Conservation (phyloP, 2,113 vertebrate genomes). For the Hystrix cristata region DNA sequence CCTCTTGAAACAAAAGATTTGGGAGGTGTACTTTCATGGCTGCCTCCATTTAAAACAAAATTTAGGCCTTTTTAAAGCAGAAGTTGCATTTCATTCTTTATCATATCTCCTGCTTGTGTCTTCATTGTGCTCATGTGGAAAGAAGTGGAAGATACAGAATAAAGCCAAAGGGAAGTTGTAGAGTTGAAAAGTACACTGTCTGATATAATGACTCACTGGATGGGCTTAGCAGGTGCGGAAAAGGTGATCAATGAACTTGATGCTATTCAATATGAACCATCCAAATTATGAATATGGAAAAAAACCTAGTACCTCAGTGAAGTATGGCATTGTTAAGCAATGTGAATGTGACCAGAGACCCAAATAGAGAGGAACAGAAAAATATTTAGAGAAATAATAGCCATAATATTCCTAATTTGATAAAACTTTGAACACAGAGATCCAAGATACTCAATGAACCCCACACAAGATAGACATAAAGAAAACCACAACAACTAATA, state of each 20-base stretch:
- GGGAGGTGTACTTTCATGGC: not conserved
- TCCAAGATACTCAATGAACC: not conserved
- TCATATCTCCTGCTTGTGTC: not conserved
- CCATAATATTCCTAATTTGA: not conserved
- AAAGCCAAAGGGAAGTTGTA: not conserved
- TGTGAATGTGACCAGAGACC: not conserved
- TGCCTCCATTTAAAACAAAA: not conserved
- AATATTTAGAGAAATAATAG: conserved; percentile 14
- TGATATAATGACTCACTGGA: not conserved
- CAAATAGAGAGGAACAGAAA: not conserved
- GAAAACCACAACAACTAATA: not conserved
- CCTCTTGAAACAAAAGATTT: conserved; percentile 42
- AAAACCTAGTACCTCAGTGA: not conserved
- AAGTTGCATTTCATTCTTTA: not conserved
- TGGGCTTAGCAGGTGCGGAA: not conserved
- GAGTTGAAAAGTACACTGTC: not conserved
- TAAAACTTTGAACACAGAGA: not conserved
- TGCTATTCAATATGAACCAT: not conserved
- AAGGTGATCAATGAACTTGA: not conserved
- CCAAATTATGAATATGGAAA: not conserved
- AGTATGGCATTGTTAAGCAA: not conserved
- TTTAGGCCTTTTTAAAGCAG: not conserved
- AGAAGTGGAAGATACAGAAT: not conserved
- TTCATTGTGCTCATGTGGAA: not conserved
- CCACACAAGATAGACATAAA: not conserved